Percentiles rank a stretch among this genome's conserved stretches.
Evolutionary conservation across 2,113 vertebrate species (phyloP).

Genomic region (Speoplatyrhinus poulsoni): DNA sequence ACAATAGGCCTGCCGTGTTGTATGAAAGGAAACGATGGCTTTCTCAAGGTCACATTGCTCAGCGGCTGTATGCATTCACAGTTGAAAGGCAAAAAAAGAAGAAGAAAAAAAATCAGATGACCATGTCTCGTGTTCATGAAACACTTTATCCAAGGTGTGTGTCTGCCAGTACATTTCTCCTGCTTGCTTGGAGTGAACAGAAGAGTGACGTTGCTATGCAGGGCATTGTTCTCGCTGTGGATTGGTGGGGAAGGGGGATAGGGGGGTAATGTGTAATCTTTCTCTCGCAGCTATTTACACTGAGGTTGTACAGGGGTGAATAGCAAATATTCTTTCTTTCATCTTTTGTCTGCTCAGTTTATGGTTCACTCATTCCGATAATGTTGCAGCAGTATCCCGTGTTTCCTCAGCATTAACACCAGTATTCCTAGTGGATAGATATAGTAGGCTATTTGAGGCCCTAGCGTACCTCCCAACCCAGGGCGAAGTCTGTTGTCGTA

Average conservation of each 20-base stretch:
- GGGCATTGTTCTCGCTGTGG: slow-evolving; percentile 17
- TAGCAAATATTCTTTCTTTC: background rate
- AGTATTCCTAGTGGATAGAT: slow-evolving; percentile 6
- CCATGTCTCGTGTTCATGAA: slow-evolving; percentile 28
- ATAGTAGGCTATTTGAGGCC: background rate
- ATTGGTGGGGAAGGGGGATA: background rate
- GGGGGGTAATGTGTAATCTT: background rate
- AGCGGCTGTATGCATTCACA: slow-evolving; percentile 34
- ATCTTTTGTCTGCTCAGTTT: background rate
- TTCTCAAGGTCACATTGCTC: slow-evolving; percentile 59
- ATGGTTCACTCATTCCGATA: too few relatives aligned
- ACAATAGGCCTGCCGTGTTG: slow-evolving; percentile 46
- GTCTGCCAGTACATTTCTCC: slow-evolving; percentile 16
- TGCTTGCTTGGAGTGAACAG: slow-evolving; percentile 1
- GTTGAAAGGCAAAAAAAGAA: slow-evolving; percentile 8
- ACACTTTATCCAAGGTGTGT: background rate
- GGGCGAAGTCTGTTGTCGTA: slow-evolving; percentile 96
- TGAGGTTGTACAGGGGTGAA: background rate
- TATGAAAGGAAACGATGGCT: slow-evolving; percentile 32
- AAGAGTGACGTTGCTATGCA: slow-evolving; percentile 19
- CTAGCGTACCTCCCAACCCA: slow-evolving; percentile 86
- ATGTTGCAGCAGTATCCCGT: too few relatives aligned
- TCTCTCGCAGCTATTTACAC: background rate
- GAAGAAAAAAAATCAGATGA: slow-evolving; percentile 10
- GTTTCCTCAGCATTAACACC: too few relatives aligned